A percentile compares a stretch with the other conserved stretches of the same genome.
phyloP scores from a whole-genome alignment of 1,140 invertebrate genomes.

The Cydia fagiglandana region DNA sequence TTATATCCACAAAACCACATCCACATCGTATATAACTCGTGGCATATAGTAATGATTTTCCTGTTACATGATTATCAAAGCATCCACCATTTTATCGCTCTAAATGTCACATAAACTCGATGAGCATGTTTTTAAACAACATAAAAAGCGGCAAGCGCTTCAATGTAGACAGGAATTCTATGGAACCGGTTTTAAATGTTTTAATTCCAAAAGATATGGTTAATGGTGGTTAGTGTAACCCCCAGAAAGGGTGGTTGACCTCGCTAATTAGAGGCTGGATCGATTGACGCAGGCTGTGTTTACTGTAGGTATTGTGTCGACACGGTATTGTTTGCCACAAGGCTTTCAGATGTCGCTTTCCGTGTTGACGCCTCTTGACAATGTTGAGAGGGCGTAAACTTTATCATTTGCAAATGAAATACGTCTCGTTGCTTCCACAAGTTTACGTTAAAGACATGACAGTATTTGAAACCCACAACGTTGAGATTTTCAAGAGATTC shows the following conservation, averaged over 20 bases:
- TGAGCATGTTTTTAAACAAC: constrained; percentile 3
- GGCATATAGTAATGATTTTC: constrained; percentile 2
- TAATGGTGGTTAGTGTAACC: constrained; percentile 13
- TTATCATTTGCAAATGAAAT: not conserved
- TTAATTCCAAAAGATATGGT: constrained; percentile 2
- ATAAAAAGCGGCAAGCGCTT: constrained; percentile 11
- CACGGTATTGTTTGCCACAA: not conserved
- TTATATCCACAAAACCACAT: not conserved
- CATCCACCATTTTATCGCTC: constrained; percentile 5
- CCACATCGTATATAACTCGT: not conserved
- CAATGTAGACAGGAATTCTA: constrained; percentile 4
- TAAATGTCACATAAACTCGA: constrained; percentile 14
- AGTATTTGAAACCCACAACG: not conserved
- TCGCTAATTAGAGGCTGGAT: constrained; percentile 28
- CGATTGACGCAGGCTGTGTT: constrained; percentile 22
- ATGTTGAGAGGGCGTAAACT: not conserved
- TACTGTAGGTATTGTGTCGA: constrained; percentile 4
- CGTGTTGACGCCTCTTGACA: not conserved
- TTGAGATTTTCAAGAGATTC: not conserved
- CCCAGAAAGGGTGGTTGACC: constrained; percentile 29
- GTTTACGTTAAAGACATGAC: not conserved
- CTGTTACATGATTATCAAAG: constrained; percentile 17
- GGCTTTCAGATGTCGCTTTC: constrained; percentile 1
- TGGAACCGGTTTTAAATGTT: constrained; percentile 5
- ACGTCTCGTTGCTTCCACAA: not conserved